These are phyloP conservation scores for Tachina grossa DNA, from an alignment of 2,888 invertebrate genomes.

Conservation along the genomic window DNA sequence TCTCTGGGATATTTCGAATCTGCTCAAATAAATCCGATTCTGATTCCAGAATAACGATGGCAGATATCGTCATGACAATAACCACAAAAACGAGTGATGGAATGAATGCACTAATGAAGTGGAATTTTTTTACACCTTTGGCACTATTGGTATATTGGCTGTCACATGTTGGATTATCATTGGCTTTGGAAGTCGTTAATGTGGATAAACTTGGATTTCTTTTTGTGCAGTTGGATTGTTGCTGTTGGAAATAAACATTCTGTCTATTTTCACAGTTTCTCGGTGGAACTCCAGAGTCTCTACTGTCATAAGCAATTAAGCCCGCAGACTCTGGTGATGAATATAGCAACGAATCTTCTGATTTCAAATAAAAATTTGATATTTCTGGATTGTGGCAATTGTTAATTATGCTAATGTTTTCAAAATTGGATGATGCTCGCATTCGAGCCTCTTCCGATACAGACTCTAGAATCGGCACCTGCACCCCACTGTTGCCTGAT, in stretches of 20 bases:
- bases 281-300: slow-evolving; percentile 69
- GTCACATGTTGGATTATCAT: slow-evolving; percentile 75
- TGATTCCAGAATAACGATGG: slow-evolving; percentile 90
- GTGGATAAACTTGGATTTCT: slow-evolving; percentile 65
- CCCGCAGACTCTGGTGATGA: slow-evolving; percentile 91
- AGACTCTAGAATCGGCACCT: slow-evolving; percentile 84
- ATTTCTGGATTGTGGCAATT: slow-evolving; percentile 73
- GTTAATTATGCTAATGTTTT: slow-evolving; percentile 74
- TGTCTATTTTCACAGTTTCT: slow-evolving; percentile 12
- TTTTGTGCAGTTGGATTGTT: slow-evolving; percentile 35
- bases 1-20: slow-evolving; percentile 90
- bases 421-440: slow-evolving; percentile 78
- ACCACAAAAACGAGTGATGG: slow-evolving; percentile 91
- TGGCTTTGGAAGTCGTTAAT: slow-evolving; percentile 55
- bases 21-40: slow-evolving; percentile 88
- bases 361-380: slow-evolving; percentile 88
- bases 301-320: slow-evolving; percentile 77
- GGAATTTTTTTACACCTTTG: slow-evolving; percentile 84
- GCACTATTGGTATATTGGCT: slow-evolving; percentile 77
- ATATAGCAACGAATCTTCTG: slow-evolving; percentile 88
- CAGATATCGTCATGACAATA: slow-evolving; percentile 86
- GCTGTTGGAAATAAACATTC: slow-evolving; percentile 26
- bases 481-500: slow-evolving; percentile 74
- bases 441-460: slow-evolving; percentile 86
- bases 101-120: slow-evolving; percentile 88